Base-by-base conservation (phyloP, 2,113 vertebrate species). In the Oreochromis aureus region DNA sequence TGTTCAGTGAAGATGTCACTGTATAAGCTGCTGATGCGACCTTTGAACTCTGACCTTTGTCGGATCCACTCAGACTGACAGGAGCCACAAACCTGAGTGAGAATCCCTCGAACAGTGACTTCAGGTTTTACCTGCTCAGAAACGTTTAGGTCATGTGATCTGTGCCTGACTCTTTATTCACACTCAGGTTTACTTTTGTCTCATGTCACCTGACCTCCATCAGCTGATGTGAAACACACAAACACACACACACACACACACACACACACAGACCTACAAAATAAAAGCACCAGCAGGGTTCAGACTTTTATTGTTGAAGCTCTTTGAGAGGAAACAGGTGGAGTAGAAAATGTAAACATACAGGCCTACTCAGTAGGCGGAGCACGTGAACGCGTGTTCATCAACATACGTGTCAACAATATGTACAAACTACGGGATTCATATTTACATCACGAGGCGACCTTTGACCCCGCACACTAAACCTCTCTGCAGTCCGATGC, bases 351-450 rank as follows among this genome's bases (percentile, higher is more conserved):
- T 97, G 97, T 98, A 97, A 97, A 97, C 97, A 97, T 97, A 98
- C 95, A 97, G 98, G 97, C 98, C 98, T 99, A 99, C 98, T 97
- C 97, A 97, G 98, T 98, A 99, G 98, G 98, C 97, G 81, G 59
- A 98, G 61, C 79, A 1, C 0, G 51, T 48, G 36, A 59, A 53
- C 13, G 6, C 15, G 15, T 63, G 46, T 59, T 66, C 83, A 82
- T 2, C 5, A 16, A 46, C 48, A 63, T 39, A n/a, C 36, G 41
- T 59, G 81, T 81, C 79, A 82, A 89, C 97, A 96, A 97, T 97
- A 97, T 97, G 95, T 97, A 98, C 96, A 97, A 71, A 71, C 66
- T 16, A 96, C 63, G 32, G 10, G 10, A 61, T 79, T n/a, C n/a
- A 81, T 22, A 81, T 98, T 97, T 96, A 98, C 97, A 98, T 46